These are phyloP conservation scores for Pluvianellus socialis DNA, from an alignment of 2,113 vertebrate species.

Conservation along the genomic window DNA sequence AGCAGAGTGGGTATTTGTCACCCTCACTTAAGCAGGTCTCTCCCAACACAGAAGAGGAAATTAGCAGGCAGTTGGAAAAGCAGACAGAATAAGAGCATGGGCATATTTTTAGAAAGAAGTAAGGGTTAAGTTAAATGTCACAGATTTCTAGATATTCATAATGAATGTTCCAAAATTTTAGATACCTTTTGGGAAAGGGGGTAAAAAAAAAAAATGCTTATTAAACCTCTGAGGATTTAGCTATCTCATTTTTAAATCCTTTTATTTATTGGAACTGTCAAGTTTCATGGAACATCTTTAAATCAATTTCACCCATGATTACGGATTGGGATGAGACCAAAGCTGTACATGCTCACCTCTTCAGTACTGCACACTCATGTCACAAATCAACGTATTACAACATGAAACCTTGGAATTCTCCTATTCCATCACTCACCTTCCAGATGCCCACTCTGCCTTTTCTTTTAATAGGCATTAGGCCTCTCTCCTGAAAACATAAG, in stretches of 20 bases:
- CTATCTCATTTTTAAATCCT: conserved; percentile 3
- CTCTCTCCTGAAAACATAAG: conserved; percentile 17
- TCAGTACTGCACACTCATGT: background rate
- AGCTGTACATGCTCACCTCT: background rate
- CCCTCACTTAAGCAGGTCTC: background rate
- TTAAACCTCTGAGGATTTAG: background rate
- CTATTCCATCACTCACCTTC: background rate
- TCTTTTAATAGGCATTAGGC: background rate
- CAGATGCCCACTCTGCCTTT: conserved; percentile 6
- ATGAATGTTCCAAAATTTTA: background rate
- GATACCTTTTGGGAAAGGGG: background rate
- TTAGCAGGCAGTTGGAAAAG: background rate
- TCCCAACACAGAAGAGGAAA: background rate
- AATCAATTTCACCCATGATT: conserved; percentile 40
- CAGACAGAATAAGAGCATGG: background rate
- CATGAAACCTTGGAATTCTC: background rate
- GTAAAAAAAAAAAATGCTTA: background rate
- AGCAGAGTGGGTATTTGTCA: background rate
- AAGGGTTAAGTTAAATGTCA: background rate
- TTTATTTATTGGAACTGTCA: conserved; percentile 42
- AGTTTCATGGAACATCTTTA: background rate
- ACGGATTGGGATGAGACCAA: background rate
- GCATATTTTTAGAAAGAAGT: background rate
- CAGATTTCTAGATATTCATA: background rate
- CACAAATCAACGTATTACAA: background rate